These are phyloP conservation scores for Stigmatopora argus DNA, from an alignment of 2,113 vertebrate genomes.

Conservation along the genomic window DNA sequence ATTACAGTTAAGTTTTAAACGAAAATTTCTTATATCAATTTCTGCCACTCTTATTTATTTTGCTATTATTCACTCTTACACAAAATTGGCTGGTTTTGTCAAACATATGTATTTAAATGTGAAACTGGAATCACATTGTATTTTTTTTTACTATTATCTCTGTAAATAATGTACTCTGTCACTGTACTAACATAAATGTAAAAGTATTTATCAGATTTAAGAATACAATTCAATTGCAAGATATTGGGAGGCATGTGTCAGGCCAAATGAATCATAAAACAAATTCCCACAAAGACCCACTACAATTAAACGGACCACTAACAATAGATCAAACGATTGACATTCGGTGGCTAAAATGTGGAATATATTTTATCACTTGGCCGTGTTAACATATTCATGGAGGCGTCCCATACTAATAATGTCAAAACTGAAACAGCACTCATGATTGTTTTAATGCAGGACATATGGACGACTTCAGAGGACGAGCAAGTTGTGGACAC, in stretches of 20 bases:
- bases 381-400: constrained; percentile 43
- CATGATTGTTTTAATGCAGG: constrained; percentile 28
- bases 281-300: neutral
- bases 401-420: constrained; percentile 38
- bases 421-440: constrained; percentile 40
- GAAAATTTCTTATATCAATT: neutral
- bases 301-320: neutral
- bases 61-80: too few relatives aligned
- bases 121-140: too few relatives aligned
- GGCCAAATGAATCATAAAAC: neutral
- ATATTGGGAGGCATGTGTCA: neutral
- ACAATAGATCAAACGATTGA: constrained; percentile 25
- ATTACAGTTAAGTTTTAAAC: neutral
- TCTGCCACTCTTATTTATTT: neutral
- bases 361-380: constrained; percentile 27
- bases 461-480: constrained; percentile 44
- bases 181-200: neutral
- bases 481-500: constrained; percentile 30
- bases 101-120: too few relatives aligned
- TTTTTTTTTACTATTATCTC: neutral
- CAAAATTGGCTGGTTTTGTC: too few relatives aligned
- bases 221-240: too few relatives aligned
- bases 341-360: constrained; percentile 29
- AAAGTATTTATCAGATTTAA: neutral
- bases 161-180: neutral